A percentile compares a stretch with the other conserved stretches of the same genome.
Evolutionary conservation across 2,797 vertebrate species (phyloP).

Genomic region (Sternotherus odoratus): DNA sequence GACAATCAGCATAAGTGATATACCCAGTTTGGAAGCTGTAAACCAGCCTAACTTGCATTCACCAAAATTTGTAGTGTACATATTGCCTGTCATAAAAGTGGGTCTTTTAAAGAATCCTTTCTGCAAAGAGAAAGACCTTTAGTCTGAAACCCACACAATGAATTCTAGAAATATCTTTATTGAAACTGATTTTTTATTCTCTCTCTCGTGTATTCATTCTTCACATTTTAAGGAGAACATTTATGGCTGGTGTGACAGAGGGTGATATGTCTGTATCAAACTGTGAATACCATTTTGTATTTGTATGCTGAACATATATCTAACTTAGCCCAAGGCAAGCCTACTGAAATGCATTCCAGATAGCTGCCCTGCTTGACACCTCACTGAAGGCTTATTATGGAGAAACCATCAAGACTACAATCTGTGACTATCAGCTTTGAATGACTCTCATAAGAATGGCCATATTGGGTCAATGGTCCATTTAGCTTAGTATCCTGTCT

Average conservation of each 20-base stretch:
- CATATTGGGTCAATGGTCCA: not conserved
- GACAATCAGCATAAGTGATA: not conserved
- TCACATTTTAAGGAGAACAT: not conserved
- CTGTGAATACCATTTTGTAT: not conserved
- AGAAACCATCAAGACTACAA: not conserved
- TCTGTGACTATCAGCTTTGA: not conserved
- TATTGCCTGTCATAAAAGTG: not conserved
- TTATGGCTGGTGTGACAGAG: not conserved
- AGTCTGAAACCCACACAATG: not conserved
- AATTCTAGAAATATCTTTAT: not conserved
- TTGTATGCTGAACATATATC: not conserved
- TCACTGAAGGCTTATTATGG: not conserved
- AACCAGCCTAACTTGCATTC: not conserved
- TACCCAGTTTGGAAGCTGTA: not conserved
- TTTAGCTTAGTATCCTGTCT: not conserved
- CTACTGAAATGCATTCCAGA: not conserved
- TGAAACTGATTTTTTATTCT: not conserved
- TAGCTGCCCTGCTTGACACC: not conserved
- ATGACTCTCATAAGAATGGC: not conserved
- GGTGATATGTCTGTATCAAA: not conserved
- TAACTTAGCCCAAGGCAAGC: not conserved
- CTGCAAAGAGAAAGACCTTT: not conserved
- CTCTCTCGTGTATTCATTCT: not conserved
- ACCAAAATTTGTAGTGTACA: not conserved
- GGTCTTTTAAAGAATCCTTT: not conserved